Percentiles rank a stretch among this genome's conserved stretches.
Evolutionary conservation across 1,140 invertebrate species (phyloP).

Genomic region (Polypedilum vanderplanki): DNA sequence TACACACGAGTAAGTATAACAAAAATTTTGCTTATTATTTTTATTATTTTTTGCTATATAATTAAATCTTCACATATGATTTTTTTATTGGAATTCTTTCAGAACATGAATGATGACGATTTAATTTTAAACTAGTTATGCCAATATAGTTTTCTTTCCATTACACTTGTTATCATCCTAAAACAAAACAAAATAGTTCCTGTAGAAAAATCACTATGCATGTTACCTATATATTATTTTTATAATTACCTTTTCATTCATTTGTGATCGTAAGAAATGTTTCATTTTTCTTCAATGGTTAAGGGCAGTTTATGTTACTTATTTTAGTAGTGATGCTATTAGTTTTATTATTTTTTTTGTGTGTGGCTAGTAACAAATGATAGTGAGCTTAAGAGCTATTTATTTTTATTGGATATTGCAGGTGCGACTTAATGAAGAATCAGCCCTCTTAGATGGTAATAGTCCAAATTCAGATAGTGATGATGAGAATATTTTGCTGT

Average conservation of each 20-base stretch:
- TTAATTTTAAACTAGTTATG: constrained; percentile 22
- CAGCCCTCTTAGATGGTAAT: constrained; percentile 2
- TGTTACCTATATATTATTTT: not conserved
- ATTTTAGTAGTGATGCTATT: not conserved
- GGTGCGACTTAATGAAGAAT: not conserved
- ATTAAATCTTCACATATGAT: not conserved
- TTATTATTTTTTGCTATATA: no score
- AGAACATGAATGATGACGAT: constrained; percentile 20
- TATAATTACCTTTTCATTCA: not conserved
- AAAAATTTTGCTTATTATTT: not conserved
- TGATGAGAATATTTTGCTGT: constrained; percentile 25
- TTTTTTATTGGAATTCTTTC: constrained; percentile 27
- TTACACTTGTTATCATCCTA: not conserved
- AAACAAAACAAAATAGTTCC: constrained; percentile 15
- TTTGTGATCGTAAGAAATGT: not conserved
- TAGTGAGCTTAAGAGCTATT: not conserved
- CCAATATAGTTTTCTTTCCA: not conserved
- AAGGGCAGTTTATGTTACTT: not conserved
- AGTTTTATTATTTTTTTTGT: not conserved
- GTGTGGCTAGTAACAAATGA: not conserved
- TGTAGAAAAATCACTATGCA: constrained; percentile 26
- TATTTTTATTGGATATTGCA: not conserved
- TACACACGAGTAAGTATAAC: not conserved
- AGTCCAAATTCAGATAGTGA: not conserved
- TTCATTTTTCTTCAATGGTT: not conserved